phyloP scores from a whole-genome alignment of 2,888 invertebrate genomes.

The Dicycla oo region DNA sequence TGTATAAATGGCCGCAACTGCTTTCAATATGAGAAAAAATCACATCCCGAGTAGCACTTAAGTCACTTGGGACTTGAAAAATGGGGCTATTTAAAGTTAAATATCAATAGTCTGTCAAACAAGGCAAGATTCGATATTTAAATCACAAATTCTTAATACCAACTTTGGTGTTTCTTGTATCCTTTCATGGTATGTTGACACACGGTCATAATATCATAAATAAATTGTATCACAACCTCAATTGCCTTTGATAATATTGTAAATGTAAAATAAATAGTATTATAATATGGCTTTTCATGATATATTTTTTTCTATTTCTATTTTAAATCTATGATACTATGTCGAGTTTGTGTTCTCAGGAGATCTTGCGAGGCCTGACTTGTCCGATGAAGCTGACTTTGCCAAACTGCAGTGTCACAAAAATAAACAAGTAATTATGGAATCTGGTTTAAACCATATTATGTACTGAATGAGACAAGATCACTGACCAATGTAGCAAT shows the following conservation, averaged over 20 bases:
- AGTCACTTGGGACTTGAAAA: background rate
- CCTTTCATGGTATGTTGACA: constrained; percentile 40
- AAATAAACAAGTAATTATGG: constrained; percentile 35
- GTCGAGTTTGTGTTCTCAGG: constrained; percentile 19
- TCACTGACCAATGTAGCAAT: background rate
- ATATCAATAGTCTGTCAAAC: background rate
- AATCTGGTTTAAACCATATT: background rate
- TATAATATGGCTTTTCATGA: constrained; percentile 20
- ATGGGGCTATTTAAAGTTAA: background rate
- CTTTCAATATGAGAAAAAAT: no score
- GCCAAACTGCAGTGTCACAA: constrained; percentile 46
- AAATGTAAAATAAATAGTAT: constrained; percentile 1
- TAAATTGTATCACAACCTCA: constrained; percentile 20
- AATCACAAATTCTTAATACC: constrained; percentile 43
- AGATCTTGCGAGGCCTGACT: constrained; percentile 17
- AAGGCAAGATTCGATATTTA: constrained; percentile 4
- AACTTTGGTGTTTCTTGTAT: constrained; percentile 36
- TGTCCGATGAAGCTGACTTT: constrained; percentile 20
- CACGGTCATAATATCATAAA: constrained; percentile 52
- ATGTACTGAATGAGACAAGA: constrained; percentile 10
- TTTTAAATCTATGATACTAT: constrained; percentile 37
- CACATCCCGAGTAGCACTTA: background rate
- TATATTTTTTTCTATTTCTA: background rate
- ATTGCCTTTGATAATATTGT: constrained; percentile 14
- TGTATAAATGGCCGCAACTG: background rate